A percentile compares a stretch with the other conserved stretches of the same genome.
These are phyloP conservation scores for Trimorus sp. DNA, from an alignment of 2,888 invertebrate species.

Conservation along the genomic window DNA sequence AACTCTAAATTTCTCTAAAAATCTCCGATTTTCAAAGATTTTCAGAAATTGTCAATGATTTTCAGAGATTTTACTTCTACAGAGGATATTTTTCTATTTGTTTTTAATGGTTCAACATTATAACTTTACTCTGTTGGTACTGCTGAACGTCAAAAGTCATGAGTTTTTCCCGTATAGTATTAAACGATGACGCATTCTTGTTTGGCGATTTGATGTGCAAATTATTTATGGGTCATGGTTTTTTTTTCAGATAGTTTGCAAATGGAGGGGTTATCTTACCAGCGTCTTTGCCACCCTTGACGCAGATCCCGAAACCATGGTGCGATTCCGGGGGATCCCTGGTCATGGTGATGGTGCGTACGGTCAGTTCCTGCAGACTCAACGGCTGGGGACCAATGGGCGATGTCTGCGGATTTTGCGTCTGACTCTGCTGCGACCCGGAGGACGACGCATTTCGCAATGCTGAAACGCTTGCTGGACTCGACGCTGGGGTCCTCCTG, in stretches of 20 bases:
- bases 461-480: slow-evolving; percentile 84
- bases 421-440: slow-evolving; percentile 64
- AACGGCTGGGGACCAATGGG: slow-evolving; percentile 83
- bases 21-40: no score
- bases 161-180: no score
- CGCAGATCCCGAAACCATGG: slow-evolving; percentile 90
- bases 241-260: no score
- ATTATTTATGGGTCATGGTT: no score
- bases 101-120: no score
- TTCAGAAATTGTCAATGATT: no score
- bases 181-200: no score
- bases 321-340: slow-evolving; percentile 90
- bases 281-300: slow-evolving; percentile 92
- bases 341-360: slow-evolving; percentile 93
- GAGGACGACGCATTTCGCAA: slow-evolving; percentile 70
- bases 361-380: slow-evolving; percentile 88
- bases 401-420: slow-evolving; percentile 82
- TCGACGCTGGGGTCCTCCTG: slow-evolving; percentile 90
- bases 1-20: no score
- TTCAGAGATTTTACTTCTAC: no score
- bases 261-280: slow-evolving; percentile 82
- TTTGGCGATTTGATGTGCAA: not conserved
- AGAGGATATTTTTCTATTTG: no score
- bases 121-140: no score
- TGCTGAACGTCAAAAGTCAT: no score